These are phyloP conservation scores for Tiliacea aurago DNA, from an alignment of 2,888 invertebrate species.

Conservation along the genomic window DNA sequence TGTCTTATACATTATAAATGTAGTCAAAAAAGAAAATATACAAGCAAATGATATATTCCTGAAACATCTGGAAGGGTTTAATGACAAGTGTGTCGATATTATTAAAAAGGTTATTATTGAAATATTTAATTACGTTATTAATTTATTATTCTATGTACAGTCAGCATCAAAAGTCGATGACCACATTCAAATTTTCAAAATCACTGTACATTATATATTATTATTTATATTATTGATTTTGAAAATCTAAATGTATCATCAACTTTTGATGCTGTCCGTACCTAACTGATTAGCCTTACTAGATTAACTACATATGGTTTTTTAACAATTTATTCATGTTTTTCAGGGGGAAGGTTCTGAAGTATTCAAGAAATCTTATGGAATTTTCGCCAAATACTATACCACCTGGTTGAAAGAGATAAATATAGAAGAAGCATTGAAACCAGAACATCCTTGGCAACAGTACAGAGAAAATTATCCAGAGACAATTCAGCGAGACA, in stretches of 20 bases:
- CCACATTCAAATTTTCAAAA: no score
- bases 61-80: constrained; percentile 91
- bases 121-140: constrained; percentile 29
- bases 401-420: constrained; percentile 82
- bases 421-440: constrained; percentile 81
- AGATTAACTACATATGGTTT: neutral
- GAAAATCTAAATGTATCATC: no score
- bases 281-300: neutral
- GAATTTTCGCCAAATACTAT: constrained; percentile 78
- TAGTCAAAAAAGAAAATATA: constrained; percentile 91
- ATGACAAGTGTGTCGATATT: constrained; percentile 88
- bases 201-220: no score
- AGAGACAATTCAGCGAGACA: constrained; percentile 80
- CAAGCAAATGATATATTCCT: constrained; percentile 91
- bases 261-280: no score
- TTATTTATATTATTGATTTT: no score
- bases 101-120: constrained; percentile 81
- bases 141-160: neutral
- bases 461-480: constrained; percentile 89
- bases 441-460: constrained; percentile 91
- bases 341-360: constrained; percentile 81
- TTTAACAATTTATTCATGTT: neutral
- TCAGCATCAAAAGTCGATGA: no score
- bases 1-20: constrained; percentile 92
- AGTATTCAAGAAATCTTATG: constrained; percentile 80